Conservation (phyloP, 2,113 vertebrate species). For the Aramus guarauna region DNA sequence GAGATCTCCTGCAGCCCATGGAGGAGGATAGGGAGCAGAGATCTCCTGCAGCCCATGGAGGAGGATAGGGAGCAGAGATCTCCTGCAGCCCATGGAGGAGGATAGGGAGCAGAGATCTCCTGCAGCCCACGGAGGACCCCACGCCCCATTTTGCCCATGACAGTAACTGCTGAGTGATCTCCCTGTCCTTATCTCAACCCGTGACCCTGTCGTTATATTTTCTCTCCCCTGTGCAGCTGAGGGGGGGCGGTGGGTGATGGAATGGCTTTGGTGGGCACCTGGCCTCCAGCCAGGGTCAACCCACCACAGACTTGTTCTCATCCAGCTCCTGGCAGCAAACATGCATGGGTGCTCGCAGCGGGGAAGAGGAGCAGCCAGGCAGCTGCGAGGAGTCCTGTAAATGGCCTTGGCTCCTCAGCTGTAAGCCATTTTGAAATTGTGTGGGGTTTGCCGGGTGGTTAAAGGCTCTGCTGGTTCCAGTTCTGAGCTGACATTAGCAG, state of each 20-base stretch:
- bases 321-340: neutral
- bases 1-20: neutral
- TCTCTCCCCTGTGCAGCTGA: neutral
- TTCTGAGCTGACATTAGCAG: neutral
- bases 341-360: neutral
- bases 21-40: neutral
- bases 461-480: neutral
- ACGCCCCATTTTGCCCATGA: neutral
- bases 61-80: neutral
- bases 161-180: neutral
- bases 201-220: neutral
- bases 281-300: neutral
- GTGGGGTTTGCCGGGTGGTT: neutral
- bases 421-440: neutral
- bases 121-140: neutral
- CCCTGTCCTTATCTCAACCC: neutral
- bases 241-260: neutral
- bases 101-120: neutral
- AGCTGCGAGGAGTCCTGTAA: neutral
- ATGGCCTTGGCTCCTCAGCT: neutral
- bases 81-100: neutral
- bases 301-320: neutral
- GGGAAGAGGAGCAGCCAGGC: neutral
- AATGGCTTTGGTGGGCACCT: neutral
- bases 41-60: neutral